Conservation (phyloP, 2,888 invertebrate genomes). For the Microctonus hyperodae region DNA sequence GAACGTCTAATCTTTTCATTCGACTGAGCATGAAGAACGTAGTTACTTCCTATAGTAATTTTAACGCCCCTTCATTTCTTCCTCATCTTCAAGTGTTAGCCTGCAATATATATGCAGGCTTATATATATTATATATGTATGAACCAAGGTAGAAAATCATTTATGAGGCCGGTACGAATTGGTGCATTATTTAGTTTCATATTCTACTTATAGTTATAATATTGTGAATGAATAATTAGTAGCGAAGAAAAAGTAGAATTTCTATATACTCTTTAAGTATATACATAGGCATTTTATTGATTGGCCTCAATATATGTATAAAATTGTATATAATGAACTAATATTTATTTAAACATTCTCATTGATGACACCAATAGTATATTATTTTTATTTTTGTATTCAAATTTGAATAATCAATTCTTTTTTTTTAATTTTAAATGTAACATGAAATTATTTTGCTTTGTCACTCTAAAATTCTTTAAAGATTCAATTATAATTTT, state of each 20-base stretch:
- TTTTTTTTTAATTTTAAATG: too few relatives aligned
- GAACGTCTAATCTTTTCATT: conserved; percentile 20
- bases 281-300: conserved; percentile 7
- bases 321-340: too few relatives aligned
- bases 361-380: not conserved
- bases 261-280: not conserved
- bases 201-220: not conserved
- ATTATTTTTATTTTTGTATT: too few relatives aligned
- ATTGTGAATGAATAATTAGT: conserved; percentile 5
- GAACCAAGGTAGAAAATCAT: not conserved
- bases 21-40: conserved; percentile 26
- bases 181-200: not conserved
- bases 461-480: too few relatives aligned
- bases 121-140: not conserved
- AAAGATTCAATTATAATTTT: too few relatives aligned
- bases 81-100: not conserved
- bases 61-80: conserved; percentile 2
- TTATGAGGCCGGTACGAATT: not conserved
- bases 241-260: not conserved
- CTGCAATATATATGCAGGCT: not conserved
- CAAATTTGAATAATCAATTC: too few relatives aligned
- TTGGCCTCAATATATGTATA: conserved; percentile 9
- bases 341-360: too few relatives aligned
- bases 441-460: too few relatives aligned
- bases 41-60: conserved; percentile 19